phyloP scores from a whole-genome alignment of 2,113 vertebrate genomes.

The Epinephelus cyanopodus region DNA sequence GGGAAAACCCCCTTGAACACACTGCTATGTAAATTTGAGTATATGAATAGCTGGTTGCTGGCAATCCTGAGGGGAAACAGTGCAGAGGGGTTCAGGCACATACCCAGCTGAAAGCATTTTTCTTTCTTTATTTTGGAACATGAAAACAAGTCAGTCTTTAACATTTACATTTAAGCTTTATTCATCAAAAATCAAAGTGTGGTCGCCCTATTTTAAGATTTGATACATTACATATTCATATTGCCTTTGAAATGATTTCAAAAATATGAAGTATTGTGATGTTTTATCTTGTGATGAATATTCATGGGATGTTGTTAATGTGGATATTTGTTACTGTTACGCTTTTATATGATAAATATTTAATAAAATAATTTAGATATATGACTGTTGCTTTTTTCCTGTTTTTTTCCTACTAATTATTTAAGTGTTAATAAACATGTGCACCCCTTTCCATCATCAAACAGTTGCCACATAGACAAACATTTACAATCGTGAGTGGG shows the following conservation, averaged over 20 bases:
- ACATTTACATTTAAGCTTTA: not conserved
- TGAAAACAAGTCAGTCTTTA: not conserved
- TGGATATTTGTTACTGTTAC: not conserved
- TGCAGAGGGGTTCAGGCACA: not conserved
- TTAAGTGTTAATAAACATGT: not conserved
- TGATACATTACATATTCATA: not conserved
- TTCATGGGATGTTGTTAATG: not conserved
- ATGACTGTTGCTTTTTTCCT: not conserved
- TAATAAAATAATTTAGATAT: conserved; percentile 39
- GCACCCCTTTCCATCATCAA: not conserved
- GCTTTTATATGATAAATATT: not conserved
- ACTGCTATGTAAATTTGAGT: not conserved
- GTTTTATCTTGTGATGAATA: not conserved
- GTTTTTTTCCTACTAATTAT: not conserved
- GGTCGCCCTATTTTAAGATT: not conserved
- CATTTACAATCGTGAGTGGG: conserved; percentile 29
- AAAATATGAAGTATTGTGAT: not conserved
- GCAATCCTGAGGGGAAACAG: conserved; percentile 31
- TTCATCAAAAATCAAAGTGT: not conserved
- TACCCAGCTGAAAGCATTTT: not conserved
- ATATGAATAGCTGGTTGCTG: conserved; percentile 30
- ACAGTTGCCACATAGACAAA: conserved; percentile 36
- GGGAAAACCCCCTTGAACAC: not conserved
- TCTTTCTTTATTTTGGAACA: not conserved
- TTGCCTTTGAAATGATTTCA: not conserved